These are phyloP conservation scores for Palaemon carinicauda DNA, from an alignment of 1,140 invertebrate genomes.

Conservation along the genomic window DNA sequence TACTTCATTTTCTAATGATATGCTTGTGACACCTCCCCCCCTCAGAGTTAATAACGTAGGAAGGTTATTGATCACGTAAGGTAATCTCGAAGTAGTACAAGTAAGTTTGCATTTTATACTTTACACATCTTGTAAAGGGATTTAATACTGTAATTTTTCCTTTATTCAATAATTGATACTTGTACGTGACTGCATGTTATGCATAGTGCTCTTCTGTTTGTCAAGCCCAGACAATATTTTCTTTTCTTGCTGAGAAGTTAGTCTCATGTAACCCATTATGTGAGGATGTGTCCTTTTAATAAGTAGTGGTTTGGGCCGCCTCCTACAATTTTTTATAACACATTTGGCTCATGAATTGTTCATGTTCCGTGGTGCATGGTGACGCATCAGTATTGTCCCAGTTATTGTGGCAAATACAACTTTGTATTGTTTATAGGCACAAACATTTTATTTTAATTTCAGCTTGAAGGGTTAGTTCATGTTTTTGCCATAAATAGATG, in stretches of 20 bases:
- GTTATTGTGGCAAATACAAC: conserved; percentile 56
- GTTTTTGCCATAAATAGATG: not conserved
- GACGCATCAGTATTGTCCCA: conserved; percentile 51
- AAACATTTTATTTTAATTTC: not conserved
- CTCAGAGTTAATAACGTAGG: too few relatives aligned
- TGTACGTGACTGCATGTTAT: too few relatives aligned
- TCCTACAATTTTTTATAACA: conserved; percentile 40
- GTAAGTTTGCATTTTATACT: too few relatives aligned
- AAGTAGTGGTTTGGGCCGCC: conserved; percentile 49
- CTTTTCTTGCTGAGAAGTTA: not conserved
- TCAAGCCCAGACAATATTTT: too few relatives aligned
- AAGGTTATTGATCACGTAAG: too few relatives aligned
- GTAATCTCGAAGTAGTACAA: too few relatives aligned
- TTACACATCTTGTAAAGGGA: too few relatives aligned
- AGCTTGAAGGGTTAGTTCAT: not conserved
- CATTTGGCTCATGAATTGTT: conserved; percentile 54
- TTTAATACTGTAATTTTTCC: too few relatives aligned
- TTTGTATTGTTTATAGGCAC: not conserved
- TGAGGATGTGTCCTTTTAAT: not conserved
- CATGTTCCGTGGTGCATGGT: conserved; percentile 50
- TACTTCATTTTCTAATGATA: too few relatives aligned
- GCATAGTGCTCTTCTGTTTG: too few relatives aligned
- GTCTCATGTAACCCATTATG: not conserved
- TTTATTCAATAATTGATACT: too few relatives aligned
- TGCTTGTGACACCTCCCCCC: too few relatives aligned